Conservation (phyloP, 2,888 invertebrate species). For the Dasypolia templi region DNA sequence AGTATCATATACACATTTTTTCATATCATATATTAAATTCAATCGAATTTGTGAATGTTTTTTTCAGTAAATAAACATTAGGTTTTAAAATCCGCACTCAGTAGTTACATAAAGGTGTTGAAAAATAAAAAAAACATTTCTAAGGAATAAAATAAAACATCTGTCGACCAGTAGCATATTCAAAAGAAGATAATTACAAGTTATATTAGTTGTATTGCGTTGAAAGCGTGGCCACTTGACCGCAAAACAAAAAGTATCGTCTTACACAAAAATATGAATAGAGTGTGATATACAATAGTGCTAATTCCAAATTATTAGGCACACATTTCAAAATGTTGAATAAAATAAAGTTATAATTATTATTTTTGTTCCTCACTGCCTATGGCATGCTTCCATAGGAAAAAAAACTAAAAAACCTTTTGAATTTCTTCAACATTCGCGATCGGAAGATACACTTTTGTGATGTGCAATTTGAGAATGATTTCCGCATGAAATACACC, state of each 20-base stretch:
- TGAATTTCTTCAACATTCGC: slow-evolving; percentile 67
- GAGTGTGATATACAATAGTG: slow-evolving; percentile 80
- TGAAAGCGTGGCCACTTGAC: slow-evolving; percentile 82
- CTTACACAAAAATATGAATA: slow-evolving; percentile 81
- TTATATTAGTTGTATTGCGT: slow-evolving; percentile 75
- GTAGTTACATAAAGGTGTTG: not conserved
- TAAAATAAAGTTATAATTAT: slow-evolving; percentile 58
- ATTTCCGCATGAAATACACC: slow-evolving; percentile 87
- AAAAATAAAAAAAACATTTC: slow-evolving; percentile 1
- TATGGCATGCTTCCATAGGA: slow-evolving; percentile 55
- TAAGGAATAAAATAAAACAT: slow-evolving; percentile 64
- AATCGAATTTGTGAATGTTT: too few species aligned
- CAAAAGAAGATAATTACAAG: slow-evolving; percentile 76
- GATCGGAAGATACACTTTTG: slow-evolving; percentile 83
- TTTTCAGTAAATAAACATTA: too few species aligned
- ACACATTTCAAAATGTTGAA: slow-evolving; percentile 46
- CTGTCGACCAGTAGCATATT: slow-evolving; percentile 74
- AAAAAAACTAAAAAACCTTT: slow-evolving; percentile 62
- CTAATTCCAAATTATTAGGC: slow-evolving; percentile 53
- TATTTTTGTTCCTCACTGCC: slow-evolving; percentile 58
- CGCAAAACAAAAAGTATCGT: slow-evolving; percentile 78
- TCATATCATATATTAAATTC: too few species aligned
- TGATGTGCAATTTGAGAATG: slow-evolving; percentile 88
- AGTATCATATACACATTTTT: too few species aligned
- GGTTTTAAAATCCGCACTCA: too few species aligned